Evolutionary conservation across 2,113 vertebrate genomes (phyloP).

Genomic region (Chauna torquata): DNA sequence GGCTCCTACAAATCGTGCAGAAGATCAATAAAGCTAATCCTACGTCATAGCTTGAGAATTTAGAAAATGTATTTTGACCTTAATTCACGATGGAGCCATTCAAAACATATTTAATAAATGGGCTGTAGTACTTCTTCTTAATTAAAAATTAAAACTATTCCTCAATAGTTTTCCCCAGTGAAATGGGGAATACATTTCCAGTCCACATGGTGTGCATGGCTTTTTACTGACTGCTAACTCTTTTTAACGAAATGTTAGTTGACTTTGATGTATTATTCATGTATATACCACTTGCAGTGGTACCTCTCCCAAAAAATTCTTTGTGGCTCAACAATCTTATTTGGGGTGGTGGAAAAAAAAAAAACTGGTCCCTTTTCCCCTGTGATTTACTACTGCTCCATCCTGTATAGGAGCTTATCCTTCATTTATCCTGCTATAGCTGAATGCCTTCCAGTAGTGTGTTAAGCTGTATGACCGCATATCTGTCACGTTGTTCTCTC

Average conservation of each 20-base stretch:
- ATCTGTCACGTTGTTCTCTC: not conserved
- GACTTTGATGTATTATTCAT: not conserved
- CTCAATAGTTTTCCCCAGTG: not conserved
- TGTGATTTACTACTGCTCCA: not conserved
- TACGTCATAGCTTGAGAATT: conserved; percentile 71
- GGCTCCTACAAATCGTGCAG: conserved; percentile 64
- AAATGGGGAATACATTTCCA: not conserved
- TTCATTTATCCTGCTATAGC: not conserved
- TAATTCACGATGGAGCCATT: conserved; percentile 51
- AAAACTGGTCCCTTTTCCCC: not conserved
- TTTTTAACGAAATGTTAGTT: not conserved
- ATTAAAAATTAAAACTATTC: conserved; percentile 37
- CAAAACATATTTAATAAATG: conserved; percentile 61
- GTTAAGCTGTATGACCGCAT: not conserved
- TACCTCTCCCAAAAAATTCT: not conserved
- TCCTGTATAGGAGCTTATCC: not conserved
- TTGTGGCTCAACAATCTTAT: not conserved
- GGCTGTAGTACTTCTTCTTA: conserved; percentile 30
- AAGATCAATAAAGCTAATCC: conserved; percentile 77
- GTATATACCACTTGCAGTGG: not conserved
- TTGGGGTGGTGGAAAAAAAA: not conserved
- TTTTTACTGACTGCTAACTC: not conserved
- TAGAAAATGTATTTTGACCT: conserved; percentile 73
- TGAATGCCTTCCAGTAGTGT: not conserved
- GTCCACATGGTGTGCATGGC: not conserved